A percentile compares a stretch with the other conserved stretches of the same genome.
These are phyloP conservation scores for Tenthredo livida DNA, from an alignment of 2,888 invertebrate species.

Conservation along the genomic window DNA sequence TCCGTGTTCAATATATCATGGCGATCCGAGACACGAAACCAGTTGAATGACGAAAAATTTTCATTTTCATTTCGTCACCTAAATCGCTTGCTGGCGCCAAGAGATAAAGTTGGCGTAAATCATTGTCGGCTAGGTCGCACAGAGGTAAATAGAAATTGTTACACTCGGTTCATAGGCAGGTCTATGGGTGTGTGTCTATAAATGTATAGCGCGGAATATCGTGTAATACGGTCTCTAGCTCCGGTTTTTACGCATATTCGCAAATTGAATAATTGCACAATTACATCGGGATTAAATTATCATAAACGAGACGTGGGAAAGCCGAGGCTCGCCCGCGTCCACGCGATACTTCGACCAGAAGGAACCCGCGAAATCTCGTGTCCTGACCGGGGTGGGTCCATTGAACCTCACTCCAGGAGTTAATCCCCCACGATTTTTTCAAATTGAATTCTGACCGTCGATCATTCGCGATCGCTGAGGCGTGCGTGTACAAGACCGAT, in stretches of 20 bases:
- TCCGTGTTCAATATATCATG: neutral
- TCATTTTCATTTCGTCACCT: slow-evolving; percentile 17
- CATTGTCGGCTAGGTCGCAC: neutral
- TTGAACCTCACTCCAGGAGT: slow-evolving; percentile 30
- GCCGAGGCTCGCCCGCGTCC: slow-evolving; percentile 6
- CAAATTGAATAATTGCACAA: slow-evolving; percentile 51
- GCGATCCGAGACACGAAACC: neutral
- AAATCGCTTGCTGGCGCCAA: neutral
- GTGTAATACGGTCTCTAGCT: neutral
- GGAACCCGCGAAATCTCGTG: slow-evolving; percentile 30
- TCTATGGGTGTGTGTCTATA: neutral
- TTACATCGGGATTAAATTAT: slow-evolving; percentile 50
- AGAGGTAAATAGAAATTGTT: slow-evolving; percentile 17
- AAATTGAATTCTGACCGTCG: slow-evolving; percentile 4
- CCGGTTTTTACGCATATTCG: slow-evolving; percentile 15
- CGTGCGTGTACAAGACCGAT: slow-evolving; percentile 10
- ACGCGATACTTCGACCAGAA: slow-evolving; percentile 27
- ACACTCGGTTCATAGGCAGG: neutral
- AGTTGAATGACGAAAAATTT: slow-evolving; percentile 5
- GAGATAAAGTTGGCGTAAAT: neutral
- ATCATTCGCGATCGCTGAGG: neutral
- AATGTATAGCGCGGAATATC: neutral
- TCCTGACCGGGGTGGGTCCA: neutral
- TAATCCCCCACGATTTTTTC: neutral
- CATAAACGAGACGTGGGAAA: slow-evolving; percentile 50